A percentile compares a stretch with the other conserved stretches of the same genome.
Evolutionary conservation across 2,113 vertebrate species (phyloP).

Genomic region (Axis porcinus): DNA sequence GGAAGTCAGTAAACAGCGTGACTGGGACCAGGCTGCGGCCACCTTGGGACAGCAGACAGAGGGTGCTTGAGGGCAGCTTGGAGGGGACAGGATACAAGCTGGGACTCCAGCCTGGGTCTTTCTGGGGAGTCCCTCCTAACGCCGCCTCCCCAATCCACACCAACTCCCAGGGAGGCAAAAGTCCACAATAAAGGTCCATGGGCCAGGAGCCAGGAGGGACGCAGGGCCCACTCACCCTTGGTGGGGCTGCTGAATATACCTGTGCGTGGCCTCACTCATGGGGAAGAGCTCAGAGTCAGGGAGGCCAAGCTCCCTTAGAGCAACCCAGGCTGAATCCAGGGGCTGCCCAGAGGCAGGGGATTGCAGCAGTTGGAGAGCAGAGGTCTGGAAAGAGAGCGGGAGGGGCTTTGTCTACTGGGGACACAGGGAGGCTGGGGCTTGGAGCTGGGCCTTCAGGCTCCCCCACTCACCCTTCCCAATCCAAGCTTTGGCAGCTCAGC

Average conservation of each 20-base stretch:
- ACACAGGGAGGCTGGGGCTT: not conserved
- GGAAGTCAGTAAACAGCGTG: not conserved
- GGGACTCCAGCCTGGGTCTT: not conserved
- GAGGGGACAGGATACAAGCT: not conserved
- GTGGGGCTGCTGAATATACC: not conserved
- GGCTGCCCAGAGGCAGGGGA: not conserved
- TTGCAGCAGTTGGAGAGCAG: not conserved
- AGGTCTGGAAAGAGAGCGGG: not conserved
- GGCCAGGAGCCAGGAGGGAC: not conserved
- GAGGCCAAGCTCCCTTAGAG: not conserved
- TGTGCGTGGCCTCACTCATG: accelerated
- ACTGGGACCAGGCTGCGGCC: accelerated
- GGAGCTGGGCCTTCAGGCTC: not conserved
- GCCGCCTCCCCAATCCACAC: not conserved
- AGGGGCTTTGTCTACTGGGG: not conserved
- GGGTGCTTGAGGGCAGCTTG: not conserved
- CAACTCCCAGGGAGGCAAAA: not conserved
- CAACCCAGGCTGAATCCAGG: not conserved
- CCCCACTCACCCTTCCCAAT: not conserved
- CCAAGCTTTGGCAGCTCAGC: not conserved
- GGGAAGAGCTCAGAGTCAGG: not conserved
- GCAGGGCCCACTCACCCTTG: not conserved
- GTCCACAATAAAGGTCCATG: not conserved
- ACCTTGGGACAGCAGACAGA: not conserved
- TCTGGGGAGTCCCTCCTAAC: not conserved